These are phyloP conservation scores for Chauna torquata DNA, from an alignment of 2,113 vertebrate genomes.

Conservation along the genomic window DNA sequence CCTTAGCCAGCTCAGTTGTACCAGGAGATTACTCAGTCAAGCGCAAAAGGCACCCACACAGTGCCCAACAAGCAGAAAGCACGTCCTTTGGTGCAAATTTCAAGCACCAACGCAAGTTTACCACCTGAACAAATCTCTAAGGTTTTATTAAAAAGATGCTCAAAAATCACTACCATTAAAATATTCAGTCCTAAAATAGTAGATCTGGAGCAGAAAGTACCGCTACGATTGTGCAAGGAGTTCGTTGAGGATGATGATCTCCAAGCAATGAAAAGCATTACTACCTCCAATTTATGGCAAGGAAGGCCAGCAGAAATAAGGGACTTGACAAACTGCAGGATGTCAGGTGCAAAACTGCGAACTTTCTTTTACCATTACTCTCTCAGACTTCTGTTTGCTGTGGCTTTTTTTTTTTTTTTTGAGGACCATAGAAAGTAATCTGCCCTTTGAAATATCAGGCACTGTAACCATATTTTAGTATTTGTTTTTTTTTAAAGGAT, in stretches of 20 bases:
- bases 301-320: neutral
- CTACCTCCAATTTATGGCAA: neutral
- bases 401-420: neutral
- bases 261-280: neutral
- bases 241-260: neutral
- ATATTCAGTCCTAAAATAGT: neutral
- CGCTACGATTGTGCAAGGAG: neutral
- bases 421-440: neutral
- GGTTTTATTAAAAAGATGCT: neutral
- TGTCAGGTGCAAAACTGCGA: neutral
- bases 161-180: neutral
- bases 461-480: neutral
- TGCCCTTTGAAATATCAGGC: neutral
- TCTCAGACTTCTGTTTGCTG: no score
- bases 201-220: neutral
- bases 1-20: neutral
- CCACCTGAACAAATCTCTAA: neutral
- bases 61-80: neutral
- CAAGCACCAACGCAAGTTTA: neutral
- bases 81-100: fast-evolving
- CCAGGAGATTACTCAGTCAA: neutral
- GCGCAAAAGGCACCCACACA: neutral
- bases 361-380: neutral
- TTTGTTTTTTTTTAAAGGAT: neutral
- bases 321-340: neutral